Percentiles rank a stretch among this genome's conserved stretches.
Evolutionary conservation across 2,888 invertebrate genomes (phyloP).

Genomic region (Morpho achilles): DNA sequence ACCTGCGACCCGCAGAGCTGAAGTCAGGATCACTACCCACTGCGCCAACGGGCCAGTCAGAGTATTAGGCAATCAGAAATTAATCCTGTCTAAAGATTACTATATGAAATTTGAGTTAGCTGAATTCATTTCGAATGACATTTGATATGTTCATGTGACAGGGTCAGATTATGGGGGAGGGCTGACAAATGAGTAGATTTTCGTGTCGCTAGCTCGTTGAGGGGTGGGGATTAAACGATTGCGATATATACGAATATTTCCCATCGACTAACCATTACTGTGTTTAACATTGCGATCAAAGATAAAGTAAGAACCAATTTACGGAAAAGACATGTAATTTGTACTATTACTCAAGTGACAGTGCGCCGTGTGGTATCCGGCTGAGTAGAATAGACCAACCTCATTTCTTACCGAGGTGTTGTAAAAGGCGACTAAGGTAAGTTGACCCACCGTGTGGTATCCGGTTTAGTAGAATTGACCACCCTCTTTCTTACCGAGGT

Average conservation of each 20-base stretch:
- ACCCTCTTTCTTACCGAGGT: no score
- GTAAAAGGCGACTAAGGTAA: no score
- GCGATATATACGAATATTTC: constrained; percentile 32
- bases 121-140: constrained; percentile 71
- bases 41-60: no score
- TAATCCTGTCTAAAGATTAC: not conserved
- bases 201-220: constrained; percentile 43
- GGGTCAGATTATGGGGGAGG: constrained; percentile 49
- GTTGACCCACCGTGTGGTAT: no score
- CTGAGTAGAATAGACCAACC: no score
- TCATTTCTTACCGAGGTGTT: no score
- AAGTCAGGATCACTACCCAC: no score
- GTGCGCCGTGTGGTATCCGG: no score
- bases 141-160: constrained; percentile 70
- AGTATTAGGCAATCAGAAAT: not conserved
- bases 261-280: constrained; percentile 17
- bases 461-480: no score
- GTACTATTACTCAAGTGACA: not conserved
- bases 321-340: constrained; percentile 4
- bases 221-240: constrained; percentile 50
- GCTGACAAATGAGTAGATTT: constrained; percentile 70
- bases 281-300: constrained; percentile 10
- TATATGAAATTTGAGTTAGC: constrained; percentile 34
- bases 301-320: constrained; percentile 9
- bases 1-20: no score